Evolutionary conservation across 2,888 invertebrate species (phyloP), one percentile per base, ranked within the genome.

Genomic region (Scaptodrosophila latifasciaeformis): DNA sequence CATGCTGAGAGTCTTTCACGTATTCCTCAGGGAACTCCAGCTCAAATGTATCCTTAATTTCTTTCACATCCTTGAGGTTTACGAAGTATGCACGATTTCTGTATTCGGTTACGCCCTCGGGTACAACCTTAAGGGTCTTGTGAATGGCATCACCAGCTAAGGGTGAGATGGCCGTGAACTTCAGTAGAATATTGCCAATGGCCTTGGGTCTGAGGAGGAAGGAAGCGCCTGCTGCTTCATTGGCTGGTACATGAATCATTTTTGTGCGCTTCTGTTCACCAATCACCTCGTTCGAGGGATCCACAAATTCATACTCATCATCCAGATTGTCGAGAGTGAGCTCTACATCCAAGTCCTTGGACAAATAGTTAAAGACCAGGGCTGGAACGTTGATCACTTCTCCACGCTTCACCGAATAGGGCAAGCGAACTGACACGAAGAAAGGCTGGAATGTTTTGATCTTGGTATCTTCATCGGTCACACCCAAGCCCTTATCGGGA

Each of bases 351-450:
- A 93, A 88, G 67, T 94, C 92, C 53, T 91, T 90, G 18, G 91
- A 90, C 84, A 95, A 89, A 77, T 96, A 94, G 85, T 97, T 98
- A 84, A 93, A 95, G 7, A 97, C 90, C 9, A 94, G 92, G 4
- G 94, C 91, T 35, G 96, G 93, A 37, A 96, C 90, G 0, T 94
- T 93, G 46, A 98, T 89, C 13, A 93, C 92, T 88, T 99, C 99
- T 13, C 96, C 96, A 56, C 92, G 89, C 70, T 96, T 93, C n/a
- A 98, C 91, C 0, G 93, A 92, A 71, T 94, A 93, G 0, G 98
- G 99, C 49, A 97, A 87, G 79, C 96, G 93, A 13, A 96, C 88
- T 2, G 92, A 91, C 43, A 97, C 90, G 67, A 94, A 93, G 86
- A 99, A 94, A 2, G 92, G 92, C 70, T 92, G 91, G 86, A 93